Conservation (phyloP, 2,113 vertebrate genomes). For the Bungarus multicinctus region DNA sequence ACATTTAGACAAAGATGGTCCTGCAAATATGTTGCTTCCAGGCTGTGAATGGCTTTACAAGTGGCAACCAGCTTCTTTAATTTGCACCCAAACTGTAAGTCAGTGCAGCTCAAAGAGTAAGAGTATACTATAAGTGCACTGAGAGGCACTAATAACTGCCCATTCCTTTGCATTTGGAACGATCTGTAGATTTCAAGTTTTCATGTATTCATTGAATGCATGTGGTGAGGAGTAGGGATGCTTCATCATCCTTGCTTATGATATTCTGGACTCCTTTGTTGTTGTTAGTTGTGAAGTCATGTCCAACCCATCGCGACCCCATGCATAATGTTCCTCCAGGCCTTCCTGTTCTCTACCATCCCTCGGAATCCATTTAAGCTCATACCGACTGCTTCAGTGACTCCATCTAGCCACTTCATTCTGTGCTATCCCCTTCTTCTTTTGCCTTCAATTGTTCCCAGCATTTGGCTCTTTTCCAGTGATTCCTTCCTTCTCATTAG, state of each 20-base stretch:
- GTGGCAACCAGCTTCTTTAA: background rate
- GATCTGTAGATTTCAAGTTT: background rate
- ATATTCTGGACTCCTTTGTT: background rate
- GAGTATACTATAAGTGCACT: background rate
- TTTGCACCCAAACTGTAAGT: background rate
- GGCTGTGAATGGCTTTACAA: background rate
- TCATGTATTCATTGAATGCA: background rate
- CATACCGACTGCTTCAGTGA: no score
- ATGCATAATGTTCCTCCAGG: no score
- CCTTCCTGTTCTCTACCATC: no score
- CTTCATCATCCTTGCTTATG: background rate
- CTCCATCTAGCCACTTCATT: no score
- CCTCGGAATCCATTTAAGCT: no score
- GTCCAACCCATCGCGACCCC: no score
- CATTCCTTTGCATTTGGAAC: background rate
- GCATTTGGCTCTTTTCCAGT: no score
- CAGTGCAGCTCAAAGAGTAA: background rate
- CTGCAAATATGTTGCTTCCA: background rate
- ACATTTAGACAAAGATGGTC: background rate
- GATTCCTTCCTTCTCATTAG: no score
- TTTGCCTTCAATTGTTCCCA: no score
- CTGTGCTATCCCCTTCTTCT: no score
- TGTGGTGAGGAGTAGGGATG: background rate
- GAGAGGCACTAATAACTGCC: background rate
- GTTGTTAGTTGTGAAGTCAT: no score